Percentiles rank a stretch among this genome's conserved stretches.
phyloP scores from a whole-genome alignment of 1,140 invertebrate genomes.

The Drosophila parabipectinata region DNA sequence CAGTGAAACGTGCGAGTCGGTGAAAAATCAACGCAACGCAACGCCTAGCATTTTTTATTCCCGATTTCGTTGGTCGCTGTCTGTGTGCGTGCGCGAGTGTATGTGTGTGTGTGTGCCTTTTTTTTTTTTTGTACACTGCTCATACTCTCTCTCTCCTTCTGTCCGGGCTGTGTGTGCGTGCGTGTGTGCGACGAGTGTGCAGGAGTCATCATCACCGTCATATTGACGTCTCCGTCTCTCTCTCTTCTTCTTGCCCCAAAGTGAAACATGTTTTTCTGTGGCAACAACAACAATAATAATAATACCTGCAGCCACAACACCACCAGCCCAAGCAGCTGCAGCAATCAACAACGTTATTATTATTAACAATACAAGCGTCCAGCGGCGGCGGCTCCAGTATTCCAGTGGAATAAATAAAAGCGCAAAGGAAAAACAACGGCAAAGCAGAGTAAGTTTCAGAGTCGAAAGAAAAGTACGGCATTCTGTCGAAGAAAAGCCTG shows the following conservation, averaged over 20 bases:
- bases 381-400: not conserved
- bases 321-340: conserved; percentile 9
- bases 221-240: conserved; percentile 32
- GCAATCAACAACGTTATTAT: conserved; percentile 11
- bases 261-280: conserved; percentile 55
- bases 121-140: conserved; percentile 8
- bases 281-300: conserved; percentile 32
- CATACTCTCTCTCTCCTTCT: conserved; percentile 1
- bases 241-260: conserved; percentile 37
- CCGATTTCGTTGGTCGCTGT: conserved; percentile 2
- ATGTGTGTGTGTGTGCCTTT: not conserved
- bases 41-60: conserved; percentile 7
- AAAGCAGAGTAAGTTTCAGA: no score
- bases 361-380: not conserved
- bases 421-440: conserved; percentile 4
- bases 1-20: not conserved
- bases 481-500: no score
- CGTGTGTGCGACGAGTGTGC: conserved; percentile 35
- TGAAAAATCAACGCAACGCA: conserved; percentile 3
- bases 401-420: conserved; percentile 28
- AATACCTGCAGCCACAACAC: conserved; percentile 8
- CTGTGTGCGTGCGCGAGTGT: conserved; percentile 4
- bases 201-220: conserved; percentile 32
- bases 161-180: not conserved
- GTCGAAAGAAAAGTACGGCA: no score